Percentiles rank a stretch among this genome's conserved stretches.
Conservation (phyloP, 2,797 vertebrate genomes). For the Vireo griseus region DNA sequence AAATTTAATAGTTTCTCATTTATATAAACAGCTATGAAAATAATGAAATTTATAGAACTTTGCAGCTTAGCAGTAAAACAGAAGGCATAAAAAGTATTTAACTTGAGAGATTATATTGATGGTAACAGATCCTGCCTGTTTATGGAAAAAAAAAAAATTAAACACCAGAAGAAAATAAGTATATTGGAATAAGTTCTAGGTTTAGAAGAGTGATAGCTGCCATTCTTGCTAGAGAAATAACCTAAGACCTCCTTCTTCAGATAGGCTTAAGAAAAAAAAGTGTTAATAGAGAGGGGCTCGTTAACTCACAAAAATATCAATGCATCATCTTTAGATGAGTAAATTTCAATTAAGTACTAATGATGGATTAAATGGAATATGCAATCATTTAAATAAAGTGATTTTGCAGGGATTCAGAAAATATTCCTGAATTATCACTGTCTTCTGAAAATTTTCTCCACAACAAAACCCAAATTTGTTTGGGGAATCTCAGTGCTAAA, state of each 20-base stretch:
- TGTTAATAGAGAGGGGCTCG: background rate
- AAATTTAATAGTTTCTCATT: background rate
- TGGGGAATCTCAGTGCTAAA: background rate
- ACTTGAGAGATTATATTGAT: background rate
- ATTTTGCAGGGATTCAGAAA: background rate
- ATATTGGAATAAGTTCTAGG: background rate
- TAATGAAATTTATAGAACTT: background rate
- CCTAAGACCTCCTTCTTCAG: background rate
- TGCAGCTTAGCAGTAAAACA: background rate
- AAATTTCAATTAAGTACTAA: background rate
- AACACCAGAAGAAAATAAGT: background rate
- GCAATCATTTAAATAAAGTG: background rate
- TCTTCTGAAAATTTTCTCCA: background rate
- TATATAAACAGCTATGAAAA: background rate
- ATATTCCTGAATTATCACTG: background rate
- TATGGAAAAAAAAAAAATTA: background rate
- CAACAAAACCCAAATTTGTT: background rate
- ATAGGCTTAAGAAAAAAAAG: background rate
- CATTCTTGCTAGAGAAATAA: background rate
- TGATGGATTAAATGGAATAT: background rate
- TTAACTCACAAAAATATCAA: constrained; percentile 2
- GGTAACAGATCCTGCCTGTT: background rate
- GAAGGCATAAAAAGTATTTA: background rate
- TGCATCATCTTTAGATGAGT: background rate
- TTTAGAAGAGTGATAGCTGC: background rate